These are phyloP conservation scores for Larimichthys crocea DNA, from an alignment of 2,113 vertebrate genomes.

Conservation along the genomic window DNA sequence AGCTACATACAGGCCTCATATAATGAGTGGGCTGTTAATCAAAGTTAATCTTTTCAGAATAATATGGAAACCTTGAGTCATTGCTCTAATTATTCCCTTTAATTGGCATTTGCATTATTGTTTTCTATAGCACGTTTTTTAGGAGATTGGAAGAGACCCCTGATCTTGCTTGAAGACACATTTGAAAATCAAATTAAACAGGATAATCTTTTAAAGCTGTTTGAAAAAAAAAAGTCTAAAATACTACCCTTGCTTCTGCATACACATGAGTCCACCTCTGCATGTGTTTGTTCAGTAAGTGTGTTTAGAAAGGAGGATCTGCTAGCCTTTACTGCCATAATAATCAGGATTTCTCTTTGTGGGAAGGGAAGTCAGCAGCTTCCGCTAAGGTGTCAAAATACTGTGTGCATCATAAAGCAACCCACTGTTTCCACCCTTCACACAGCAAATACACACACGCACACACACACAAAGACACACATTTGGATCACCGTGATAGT, in stretches of 20 bases:
- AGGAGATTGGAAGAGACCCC: background rate
- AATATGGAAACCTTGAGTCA: conserved; percentile 1
- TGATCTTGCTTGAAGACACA: background rate
- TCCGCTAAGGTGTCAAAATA: conserved; percentile 51
- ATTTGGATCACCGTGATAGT: conserved; percentile 24
- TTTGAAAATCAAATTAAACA: background rate
- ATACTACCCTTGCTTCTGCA: background rate
- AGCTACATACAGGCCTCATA: background rate
- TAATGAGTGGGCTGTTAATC: background rate
- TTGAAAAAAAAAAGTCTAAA: conserved; percentile 2
- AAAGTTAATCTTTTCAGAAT: conserved; percentile 11
- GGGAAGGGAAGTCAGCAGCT: conserved; percentile 43
- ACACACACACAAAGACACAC: conserved; percentile 13
- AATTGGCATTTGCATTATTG: background rate
- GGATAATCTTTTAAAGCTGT: background rate
- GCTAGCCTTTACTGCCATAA: conserved; percentile 22
- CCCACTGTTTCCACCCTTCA: conserved; percentile 11
- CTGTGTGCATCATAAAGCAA: conserved; percentile 40
- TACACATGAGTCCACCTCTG: background rate
- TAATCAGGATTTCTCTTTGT: conserved; percentile 40
- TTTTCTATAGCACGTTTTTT: background rate
- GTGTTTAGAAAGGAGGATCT: conserved; percentile 22
- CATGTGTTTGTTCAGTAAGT: background rate
- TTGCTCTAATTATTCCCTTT: conserved; percentile 17
- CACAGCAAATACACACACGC: conserved; percentile 18